These are phyloP conservation scores for Oryzias woworae DNA, from an alignment of 2,113 vertebrate species.

Conservation along the genomic window DNA sequence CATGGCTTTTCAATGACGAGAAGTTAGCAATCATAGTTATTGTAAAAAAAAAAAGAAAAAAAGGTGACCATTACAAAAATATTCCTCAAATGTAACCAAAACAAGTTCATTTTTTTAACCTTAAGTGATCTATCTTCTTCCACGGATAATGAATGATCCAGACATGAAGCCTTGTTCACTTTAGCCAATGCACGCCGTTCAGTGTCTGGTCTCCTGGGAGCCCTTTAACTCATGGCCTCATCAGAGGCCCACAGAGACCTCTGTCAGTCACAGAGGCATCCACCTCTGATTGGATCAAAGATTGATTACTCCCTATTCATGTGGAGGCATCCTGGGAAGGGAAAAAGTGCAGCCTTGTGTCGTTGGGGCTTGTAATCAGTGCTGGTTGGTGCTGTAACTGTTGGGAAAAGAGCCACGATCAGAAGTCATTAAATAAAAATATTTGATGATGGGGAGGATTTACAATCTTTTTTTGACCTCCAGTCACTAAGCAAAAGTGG, in stretches of 20 bases:
- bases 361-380: slow-evolving; percentile 86
- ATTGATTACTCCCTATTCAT: slow-evolving; percentile 83
- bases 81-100: no score
- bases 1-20: no score
- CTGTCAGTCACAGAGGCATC: slow-evolving; percentile 78
- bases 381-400: slow-evolving; percentile 26
- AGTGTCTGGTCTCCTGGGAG: slow-evolving; percentile 67
- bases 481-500: slow-evolving; percentile 21
- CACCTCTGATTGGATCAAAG: slow-evolving; percentile 85
- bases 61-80: no score
- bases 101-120: no score
- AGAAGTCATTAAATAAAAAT: slow-evolving; percentile 16
- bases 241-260: slow-evolving; percentile 79
- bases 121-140: no score
- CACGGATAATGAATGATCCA: no score
- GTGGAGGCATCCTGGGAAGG: slow-evolving; percentile 67
- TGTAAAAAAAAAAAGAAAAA: no score
- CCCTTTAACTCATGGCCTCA: slow-evolving; percentile 72
- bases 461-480: slow-evolving; percentile 43
- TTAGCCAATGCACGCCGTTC: slow-evolving; percentile 35
- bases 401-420: slow-evolving; percentile 20
- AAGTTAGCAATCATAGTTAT: no score
- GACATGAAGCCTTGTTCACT: slow-evolving; percentile 12
- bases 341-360: slow-evolving; percentile 70
- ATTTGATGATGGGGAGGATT: slow-evolving; percentile 18